Base-by-base conservation (phyloP, 2,113 vertebrate species). In the Strix uralensis region DNA sequence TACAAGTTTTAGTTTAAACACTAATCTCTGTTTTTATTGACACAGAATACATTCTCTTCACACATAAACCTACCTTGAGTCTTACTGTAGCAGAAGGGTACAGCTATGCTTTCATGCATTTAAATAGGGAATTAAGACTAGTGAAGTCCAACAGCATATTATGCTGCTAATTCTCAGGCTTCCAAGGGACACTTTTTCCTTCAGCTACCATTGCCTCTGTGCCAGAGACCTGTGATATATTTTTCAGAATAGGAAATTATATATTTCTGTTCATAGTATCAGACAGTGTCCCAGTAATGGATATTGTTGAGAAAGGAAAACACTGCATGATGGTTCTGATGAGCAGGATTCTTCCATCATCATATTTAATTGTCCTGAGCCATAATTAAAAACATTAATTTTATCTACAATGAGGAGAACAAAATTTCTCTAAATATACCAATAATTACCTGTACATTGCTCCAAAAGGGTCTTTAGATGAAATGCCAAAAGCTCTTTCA, bases 391-490 rank as follows among this genome's bases (percentile, higher is more conserved):
- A 90, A 3, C 23, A 84, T 22, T 40, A 10, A 8, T 51, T 69
- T 82, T 44, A 61, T 34, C 11, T 72, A 84, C 5, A 46, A 34
- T 29, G 88, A 83, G 5, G 72, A 66, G 1, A 59, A 73, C 30
- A 54, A 44, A 21, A 59, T 44, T 67, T 59, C 29, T 36, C 23
- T 58, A 57, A 81, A 72, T 62, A 62, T 11, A 55, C 8, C 44
- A 78, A 66, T 18, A 3, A 49, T 97, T 96, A 99, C 99, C 99
- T 99, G 98, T 99, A 99, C 92, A 99, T 97, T 75, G 98, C 98
- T 8, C 97, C 94, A 86, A 99, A 99, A 72, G 99, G 98, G 27
- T 99, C 98, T 20, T 97, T 58, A 0, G 98, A 98, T 51, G 91
- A 96, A 44, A 98, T 66, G 3, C 99, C 98, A 62, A 99, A 99